Conservation (phyloP, 2,797 vertebrate species). For the Chiroxiphia lanceolata region DNA sequence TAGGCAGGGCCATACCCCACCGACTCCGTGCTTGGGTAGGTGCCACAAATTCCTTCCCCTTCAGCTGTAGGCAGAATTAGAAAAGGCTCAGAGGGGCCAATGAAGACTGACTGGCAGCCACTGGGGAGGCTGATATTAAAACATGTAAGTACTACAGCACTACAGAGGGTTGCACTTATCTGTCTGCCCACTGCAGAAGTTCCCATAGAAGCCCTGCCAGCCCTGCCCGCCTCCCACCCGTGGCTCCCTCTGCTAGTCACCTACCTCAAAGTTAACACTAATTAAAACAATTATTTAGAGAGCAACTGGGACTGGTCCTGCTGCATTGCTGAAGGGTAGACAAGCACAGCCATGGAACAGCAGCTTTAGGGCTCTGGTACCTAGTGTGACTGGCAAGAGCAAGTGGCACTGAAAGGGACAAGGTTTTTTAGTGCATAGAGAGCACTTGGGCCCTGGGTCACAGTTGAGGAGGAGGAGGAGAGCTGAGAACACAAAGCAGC, state of each 20-base stretch:
- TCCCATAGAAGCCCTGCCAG: slow-evolving; percentile 7
- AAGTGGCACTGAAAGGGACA: neutral
- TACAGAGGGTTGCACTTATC: neutral
- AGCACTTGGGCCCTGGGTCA: neutral
- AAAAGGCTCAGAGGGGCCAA: neutral
- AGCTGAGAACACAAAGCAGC: neutral
- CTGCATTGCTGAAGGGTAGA: neutral
- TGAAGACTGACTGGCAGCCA: neutral
- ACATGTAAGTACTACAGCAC: neutral
- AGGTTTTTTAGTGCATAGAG: neutral
- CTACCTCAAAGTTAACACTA: neutral
- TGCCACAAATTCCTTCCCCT: neutral
- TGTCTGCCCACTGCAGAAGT: neutral
- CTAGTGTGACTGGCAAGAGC: neutral
- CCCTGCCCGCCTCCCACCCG: too few species aligned
- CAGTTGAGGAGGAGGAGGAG: neutral
- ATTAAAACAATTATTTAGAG: slow-evolving; percentile 51
- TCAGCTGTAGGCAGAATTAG: neutral
- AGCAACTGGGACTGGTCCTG: neutral
- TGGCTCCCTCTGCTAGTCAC: slow-evolving; percentile 30
- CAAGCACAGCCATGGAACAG: neutral
- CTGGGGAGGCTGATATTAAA: neutral
- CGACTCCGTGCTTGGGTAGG: neutral
- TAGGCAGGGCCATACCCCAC: neutral
- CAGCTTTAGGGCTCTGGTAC: neutral